These are phyloP conservation scores for Oopsacas minuta DNA, from an alignment of 37 sponge, comb jelly and placozoan genomes.

Conservation along the genomic window DNA sequence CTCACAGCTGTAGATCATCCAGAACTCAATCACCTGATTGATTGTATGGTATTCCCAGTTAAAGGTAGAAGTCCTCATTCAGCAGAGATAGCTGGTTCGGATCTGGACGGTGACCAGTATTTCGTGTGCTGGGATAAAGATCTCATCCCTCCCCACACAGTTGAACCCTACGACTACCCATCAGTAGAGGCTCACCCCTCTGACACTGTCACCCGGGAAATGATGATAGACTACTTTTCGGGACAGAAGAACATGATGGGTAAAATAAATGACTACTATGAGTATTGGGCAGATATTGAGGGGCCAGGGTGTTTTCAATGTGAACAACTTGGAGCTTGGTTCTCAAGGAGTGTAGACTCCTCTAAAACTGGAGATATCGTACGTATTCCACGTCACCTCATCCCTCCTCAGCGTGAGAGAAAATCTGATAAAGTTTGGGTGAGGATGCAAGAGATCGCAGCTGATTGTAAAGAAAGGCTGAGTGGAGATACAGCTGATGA, in stretches of 20 bases:
- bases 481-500: background rate
- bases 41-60: conserved; percentile 67
- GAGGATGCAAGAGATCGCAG: conserved; percentile 32
- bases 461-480: conserved; percentile 23
- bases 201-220: background rate
- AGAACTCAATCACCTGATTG: conserved; percentile 41
- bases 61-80: conserved; percentile 56
- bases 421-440: conserved; percentile 33
- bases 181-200: conserved; percentile 13
- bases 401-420: conserved; percentile 15
- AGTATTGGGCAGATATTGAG: conserved; percentile 50
- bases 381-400: conserved; percentile 29
- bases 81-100: conserved; percentile 67
- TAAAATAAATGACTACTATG: conserved; percentile 40
- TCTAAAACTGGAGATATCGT: conserved; percentile 50
- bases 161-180: conserved; percentile 48
- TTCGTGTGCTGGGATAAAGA: conserved; percentile 64
- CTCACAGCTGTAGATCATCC: conserved; percentile 33
- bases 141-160: conserved; percentile 29
- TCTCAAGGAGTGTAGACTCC: conserved; percentile 51
- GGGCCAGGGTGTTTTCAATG: conserved; percentile 38
- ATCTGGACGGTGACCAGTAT: conserved; percentile 70
- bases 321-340: conserved; percentile 38
- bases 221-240: conserved; percentile 45
- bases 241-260: conserved; percentile 37